phyloP scores from a whole-genome alignment of 2,113 vertebrate species.

The Paramisgurnus dabryanus region DNA sequence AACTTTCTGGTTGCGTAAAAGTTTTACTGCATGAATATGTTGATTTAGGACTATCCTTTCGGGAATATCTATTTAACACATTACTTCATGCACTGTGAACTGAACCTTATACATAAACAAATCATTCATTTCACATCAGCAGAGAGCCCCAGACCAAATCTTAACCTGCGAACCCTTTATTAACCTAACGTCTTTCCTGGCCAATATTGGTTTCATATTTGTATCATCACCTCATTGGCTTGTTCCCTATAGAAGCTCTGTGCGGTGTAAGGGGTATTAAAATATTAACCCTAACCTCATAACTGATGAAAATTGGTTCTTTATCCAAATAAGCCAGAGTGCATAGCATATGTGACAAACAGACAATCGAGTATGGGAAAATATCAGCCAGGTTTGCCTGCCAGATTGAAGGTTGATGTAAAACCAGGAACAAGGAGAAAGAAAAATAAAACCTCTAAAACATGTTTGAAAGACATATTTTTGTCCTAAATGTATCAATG shows the following conservation, averaged over 20 bases:
- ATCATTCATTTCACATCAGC: not conserved
- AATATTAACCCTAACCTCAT: not conserved
- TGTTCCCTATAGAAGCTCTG: not conserved
- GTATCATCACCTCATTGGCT: conserved; percentile 1
- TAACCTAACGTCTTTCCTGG: not conserved
- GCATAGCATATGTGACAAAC: not conserved
- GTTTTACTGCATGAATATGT: not conserved
- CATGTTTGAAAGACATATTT: too few species aligned
- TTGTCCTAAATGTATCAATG: too few species aligned
- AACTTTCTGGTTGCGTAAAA: too few species aligned
- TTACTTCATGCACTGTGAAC: not conserved
- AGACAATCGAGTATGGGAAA: not conserved
- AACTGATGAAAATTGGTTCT: not conserved
- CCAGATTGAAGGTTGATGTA: not conserved
- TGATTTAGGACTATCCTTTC: not conserved
- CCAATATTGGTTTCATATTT: conserved; percentile 10
- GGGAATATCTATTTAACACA: not conserved
- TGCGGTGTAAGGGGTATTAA: not conserved
- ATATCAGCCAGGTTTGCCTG: not conserved
- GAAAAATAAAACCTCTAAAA: not conserved
- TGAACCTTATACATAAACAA: not conserved
- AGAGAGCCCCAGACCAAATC: not conserved
- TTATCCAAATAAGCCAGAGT: conserved; percentile 3
- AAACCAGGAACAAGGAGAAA: not conserved
- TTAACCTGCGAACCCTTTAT: not conserved